Evolutionary conservation across 2,888 invertebrate genomes (phyloP), one percentile per base, ranked within the genome.

Genomic region (Portevinia maculata): DNA sequence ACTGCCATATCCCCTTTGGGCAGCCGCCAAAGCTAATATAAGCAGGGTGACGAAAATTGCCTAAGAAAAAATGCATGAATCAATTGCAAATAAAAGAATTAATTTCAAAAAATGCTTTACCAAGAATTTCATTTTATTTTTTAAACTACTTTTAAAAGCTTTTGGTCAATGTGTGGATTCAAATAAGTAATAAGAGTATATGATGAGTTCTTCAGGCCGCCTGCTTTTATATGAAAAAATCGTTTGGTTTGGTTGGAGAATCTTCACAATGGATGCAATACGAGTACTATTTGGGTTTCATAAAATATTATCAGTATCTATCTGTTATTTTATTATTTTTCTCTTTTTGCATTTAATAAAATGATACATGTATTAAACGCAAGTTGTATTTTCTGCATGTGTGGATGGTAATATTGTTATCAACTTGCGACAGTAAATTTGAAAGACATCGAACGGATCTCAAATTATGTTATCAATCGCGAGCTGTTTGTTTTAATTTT

Each of bases 191-290:
- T 50, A 60, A 41, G 59, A 52, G 41, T 71, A 37, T n/a, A 32
- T n/a, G 19, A n/a, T 9, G 15, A n/a, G 8, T n/a, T 30, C 15
- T 55, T 46, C n/a, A 15, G 6, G 32, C 3, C 11, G 30, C 7
- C 17, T 41, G 37, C 76, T 62, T 76, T 76, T 76, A 76, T 55
- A 76, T 32, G n/a, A n/a, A 48, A 32, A 59, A 74, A 34, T 4
- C 6, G 7, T 6, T 15, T n/a, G n/a, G n/a, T n/a, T 13, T 39
- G 37, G 3, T n/a, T n/a, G n/a, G n/a, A n/a, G n/a, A n/a, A 6
- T 37, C n/a, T 6, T 0, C 0, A 13, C n/a, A 6, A 13, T n/a
- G 3, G n/a, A 13, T 13, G n/a, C 13, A 6, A 37, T n/a, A n/a
- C n/a, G n/a, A n/a, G n/a, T 6, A 37, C n/a, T 4, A 1, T n/a